These are phyloP conservation scores for Drosophila serrata DNA, from an alignment of 1,140 invertebrate genomes.

Conservation along the genomic window DNA sequence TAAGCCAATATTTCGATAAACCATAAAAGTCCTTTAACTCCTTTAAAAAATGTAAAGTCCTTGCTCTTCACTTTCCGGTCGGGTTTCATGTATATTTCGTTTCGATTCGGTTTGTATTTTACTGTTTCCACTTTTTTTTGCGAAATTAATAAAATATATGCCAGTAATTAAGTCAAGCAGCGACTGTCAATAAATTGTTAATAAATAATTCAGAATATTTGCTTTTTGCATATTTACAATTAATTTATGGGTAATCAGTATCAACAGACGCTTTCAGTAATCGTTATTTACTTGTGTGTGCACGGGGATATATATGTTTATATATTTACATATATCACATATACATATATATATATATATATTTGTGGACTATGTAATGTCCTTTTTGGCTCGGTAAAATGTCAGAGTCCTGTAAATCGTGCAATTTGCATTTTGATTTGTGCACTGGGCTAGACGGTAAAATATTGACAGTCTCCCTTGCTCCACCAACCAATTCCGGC, in stretches of 20 bases:
- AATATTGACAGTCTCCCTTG: constrained; percentile 47
- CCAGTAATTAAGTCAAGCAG: constrained; percentile 85
- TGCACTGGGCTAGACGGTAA: constrained; percentile 62
- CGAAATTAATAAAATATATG: constrained; percentile 84
- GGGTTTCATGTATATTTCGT: constrained; percentile 3
- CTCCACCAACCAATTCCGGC: neutral
- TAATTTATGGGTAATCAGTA: constrained; percentile 82
- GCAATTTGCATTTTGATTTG: constrained; percentile 76
- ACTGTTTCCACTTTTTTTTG: constrained; percentile 41
- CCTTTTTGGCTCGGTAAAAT: constrained; percentile 10
- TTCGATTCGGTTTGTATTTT: neutral
- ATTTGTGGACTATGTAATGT: constrained; percentile 22
- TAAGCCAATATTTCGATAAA: constrained; percentile 3
- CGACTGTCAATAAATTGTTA: constrained; percentile 84
- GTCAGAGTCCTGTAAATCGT: constrained; percentile 66
- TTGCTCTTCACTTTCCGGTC: constrained; percentile 8
- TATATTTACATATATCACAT: neutral
- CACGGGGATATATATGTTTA: constrained; percentile 6
- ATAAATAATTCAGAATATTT: constrained; percentile 84
- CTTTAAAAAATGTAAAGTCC: constrained; percentile 3
- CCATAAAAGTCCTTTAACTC: constrained; percentile 1
- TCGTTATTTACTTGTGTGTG: constrained; percentile 71
- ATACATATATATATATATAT: too few relatives aligned
- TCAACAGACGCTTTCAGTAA: constrained; percentile 81
- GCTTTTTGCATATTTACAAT: constrained; percentile 82